A percentile compares a stretch with the other conserved stretches of the same genome.
Conservation (phyloP, 2,888 invertebrate species). For the Synergus itoensis region DNA sequence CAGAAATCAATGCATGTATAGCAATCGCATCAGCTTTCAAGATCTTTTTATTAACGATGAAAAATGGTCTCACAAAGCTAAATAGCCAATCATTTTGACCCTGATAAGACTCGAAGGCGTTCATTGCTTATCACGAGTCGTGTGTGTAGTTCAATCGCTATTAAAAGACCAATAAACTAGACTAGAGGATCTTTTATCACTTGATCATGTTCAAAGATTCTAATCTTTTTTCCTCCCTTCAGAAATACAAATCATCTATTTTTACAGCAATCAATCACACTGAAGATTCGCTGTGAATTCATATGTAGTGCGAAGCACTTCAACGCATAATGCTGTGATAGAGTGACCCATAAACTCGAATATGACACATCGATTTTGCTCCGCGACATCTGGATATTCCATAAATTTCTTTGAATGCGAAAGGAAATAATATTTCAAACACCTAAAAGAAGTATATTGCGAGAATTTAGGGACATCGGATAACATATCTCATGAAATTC, state of each 20-base stretch:
- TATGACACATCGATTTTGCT: slow-evolving; percentile 16
- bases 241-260: slow-evolving; percentile 11
- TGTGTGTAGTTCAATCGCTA: slow-evolving; percentile 16
- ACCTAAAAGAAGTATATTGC: slow-evolving; percentile 15
- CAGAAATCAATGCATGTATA: neutral
- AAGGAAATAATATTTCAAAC: slow-evolving; percentile 15
- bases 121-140: slow-evolving; percentile 1
- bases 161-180: slow-evolving; percentile 3
- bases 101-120: neutral
- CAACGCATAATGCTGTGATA: slow-evolving; percentile 7
- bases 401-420: slow-evolving; percentile 26
- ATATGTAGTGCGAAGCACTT: neutral
- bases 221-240: neutral
- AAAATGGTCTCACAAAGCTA: neutral
- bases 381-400: neutral
- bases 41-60: neutral
- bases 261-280: slow-evolving; percentile 16
- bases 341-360: slow-evolving; percentile 30
- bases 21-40: neutral
- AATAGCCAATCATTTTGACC: neutral
- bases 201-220: slow-evolving; percentile 2
- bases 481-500: neutral
- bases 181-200: slow-evolving; percentile 26
- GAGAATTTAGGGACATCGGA: slow-evolving; percentile 3
- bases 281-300: neutral